These are phyloP conservation scores for Ellobius talpinus DNA, from an alignment of 2,113 vertebrate species.

Conservation along the genomic window DNA sequence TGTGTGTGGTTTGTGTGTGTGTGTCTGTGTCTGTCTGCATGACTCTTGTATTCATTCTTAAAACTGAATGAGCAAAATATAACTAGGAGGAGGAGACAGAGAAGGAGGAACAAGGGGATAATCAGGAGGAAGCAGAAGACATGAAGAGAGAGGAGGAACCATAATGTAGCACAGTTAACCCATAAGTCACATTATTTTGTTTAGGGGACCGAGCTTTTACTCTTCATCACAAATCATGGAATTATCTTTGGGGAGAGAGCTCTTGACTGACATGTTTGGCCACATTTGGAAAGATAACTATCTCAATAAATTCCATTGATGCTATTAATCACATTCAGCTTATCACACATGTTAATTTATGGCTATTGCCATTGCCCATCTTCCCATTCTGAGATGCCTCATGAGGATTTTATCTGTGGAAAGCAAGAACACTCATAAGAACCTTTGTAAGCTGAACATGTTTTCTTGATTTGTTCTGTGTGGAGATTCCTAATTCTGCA, in stretches of 20 bases:
- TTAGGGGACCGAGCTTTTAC: neutral
- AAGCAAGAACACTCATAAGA: neutral
- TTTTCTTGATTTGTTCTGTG: neutral
- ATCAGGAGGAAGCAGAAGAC: neutral
- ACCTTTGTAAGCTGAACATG: neutral
- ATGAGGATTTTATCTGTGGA: neutral
- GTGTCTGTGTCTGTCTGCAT: neutral
- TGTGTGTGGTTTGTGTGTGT: neutral
- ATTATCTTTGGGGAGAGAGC: neutral
- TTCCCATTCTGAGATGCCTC: neutral
- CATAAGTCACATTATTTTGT: neutral
- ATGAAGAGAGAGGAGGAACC: neutral
- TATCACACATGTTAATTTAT: neutral
- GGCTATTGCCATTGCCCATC: neutral
- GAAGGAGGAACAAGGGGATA: too few species aligned
- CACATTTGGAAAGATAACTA: neutral
- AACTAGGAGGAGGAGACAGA: neutral
- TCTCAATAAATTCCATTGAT: neutral
- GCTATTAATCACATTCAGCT: neutral
- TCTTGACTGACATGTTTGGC: neutral
- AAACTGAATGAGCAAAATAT: neutral
- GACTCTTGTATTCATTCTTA: neutral
- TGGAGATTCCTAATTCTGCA: neutral
- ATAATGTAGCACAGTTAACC: neutral
- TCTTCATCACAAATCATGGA: constrained; percentile 5